phyloP scores from a whole-genome alignment of 2,797 vertebrate genomes.

The Alexandromys oeconomus region DNA sequence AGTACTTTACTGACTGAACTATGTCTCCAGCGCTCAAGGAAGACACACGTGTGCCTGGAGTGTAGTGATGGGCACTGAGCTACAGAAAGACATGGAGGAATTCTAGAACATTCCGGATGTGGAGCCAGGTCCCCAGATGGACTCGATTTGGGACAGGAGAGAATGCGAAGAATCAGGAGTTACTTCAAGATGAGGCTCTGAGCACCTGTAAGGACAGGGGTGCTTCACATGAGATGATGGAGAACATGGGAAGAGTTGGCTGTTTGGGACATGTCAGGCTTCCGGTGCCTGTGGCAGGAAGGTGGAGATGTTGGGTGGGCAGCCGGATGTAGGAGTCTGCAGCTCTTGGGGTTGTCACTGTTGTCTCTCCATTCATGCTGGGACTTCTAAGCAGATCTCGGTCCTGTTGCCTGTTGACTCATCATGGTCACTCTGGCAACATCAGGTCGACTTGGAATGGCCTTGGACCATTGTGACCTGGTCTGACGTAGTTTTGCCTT shows the following conservation, averaged over 20 bases:
- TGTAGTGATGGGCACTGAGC: neutral
- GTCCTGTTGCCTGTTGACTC: neutral
- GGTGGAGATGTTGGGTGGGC: neutral
- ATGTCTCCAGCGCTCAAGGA: neutral
- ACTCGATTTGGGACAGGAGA: neutral
- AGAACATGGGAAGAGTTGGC: neutral
- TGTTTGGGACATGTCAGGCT: neutral
- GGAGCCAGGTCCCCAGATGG: neutral
- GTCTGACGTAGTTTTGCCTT: neutral
- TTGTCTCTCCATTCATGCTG: neutral
- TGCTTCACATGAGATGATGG: fast-evolving
- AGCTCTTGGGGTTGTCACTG: neutral
- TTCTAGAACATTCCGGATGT: neutral
- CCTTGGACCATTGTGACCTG: neutral
- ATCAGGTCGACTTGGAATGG: neutral
- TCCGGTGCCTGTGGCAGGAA: neutral
- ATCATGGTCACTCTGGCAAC: neutral
- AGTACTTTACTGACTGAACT: neutral
- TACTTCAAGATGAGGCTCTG: neutral
- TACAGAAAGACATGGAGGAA: neutral
- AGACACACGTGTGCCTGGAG: neutral
- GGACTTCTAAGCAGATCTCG: neutral
- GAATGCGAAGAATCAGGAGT: neutral
- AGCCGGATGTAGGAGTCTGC: neutral
- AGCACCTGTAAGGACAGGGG: neutral